Percentiles rank a stretch among this genome's conserved stretches.
These are phyloP conservation scores for Phoxinus phoxinus DNA, from an alignment of 2,113 vertebrate species.

Conservation along the genomic window DNA sequence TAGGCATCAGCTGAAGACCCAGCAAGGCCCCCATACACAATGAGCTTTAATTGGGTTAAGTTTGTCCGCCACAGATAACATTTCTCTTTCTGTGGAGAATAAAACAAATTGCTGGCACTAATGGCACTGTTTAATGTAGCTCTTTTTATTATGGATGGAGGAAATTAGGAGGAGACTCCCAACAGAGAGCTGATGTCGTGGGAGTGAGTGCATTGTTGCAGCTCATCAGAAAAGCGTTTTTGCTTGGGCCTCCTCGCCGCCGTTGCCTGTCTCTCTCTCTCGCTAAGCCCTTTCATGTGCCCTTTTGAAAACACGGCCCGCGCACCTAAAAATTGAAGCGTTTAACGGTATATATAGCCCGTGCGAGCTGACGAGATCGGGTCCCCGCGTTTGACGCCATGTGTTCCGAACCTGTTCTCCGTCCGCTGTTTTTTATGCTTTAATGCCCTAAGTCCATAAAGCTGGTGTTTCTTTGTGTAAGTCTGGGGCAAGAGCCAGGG, in stretches of 20 bases:
- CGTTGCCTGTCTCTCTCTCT: conserved; percentile 22
- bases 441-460: conserved; percentile 58
- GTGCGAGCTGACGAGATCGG: neutral
- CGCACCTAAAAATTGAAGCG: conserved; percentile 16
- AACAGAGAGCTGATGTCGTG: conserved; percentile 69
- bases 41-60: conserved; percentile 85
- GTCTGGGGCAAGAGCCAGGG: conserved; percentile 60
- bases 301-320: conserved; percentile 30
- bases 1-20: conserved; percentile 63
- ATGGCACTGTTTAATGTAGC: conserved; percentile 78
- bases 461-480: conserved; percentile 62
- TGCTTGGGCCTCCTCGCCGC: conserved; percentile 62
- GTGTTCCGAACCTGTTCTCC: conserved; percentile 43
- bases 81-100: conserved; percentile 81
- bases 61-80: conserved; percentile 85
- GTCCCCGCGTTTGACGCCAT: neutral
- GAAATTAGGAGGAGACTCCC: conserved; percentile 79
- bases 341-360: neutral
- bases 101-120: conserved; percentile 79
- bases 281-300: neutral
- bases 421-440: conserved; percentile 49
- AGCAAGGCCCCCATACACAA: conserved; percentile 76
- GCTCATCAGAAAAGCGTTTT: conserved; percentile 69
- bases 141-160: conserved; percentile 80
- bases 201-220: conserved; percentile 75